These are phyloP conservation scores for Ondatra zibethicus DNA, from an alignment of 2,113 vertebrate genomes.

Conservation along the genomic window DNA sequence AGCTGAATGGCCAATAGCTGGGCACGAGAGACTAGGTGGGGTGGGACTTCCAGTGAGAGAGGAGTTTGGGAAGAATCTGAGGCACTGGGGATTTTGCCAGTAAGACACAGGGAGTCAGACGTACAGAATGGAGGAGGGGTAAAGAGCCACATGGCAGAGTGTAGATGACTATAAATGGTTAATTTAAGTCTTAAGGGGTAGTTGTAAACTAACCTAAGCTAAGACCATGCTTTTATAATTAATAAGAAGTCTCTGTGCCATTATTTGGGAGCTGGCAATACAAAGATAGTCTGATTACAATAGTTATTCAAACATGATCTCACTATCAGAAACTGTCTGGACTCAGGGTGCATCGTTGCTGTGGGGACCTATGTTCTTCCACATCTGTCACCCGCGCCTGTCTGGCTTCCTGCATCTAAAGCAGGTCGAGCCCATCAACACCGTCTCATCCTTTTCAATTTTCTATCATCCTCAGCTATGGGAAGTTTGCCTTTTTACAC, in stretches of 20 bases:
- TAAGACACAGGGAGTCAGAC: neutral
- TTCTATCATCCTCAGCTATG: neutral
- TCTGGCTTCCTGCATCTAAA: neutral
- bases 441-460: neutral
- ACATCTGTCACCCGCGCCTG: neutral
- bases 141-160: neutral
- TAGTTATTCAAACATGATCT: no score
- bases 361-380: neutral
- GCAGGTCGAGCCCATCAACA: neutral
- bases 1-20: neutral
- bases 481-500: accelerated
- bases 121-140: neutral
- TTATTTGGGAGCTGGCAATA: neutral
- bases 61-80: neutral
- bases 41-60: neutral
- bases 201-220: neutral
- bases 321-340: neutral
- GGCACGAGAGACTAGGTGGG: no score
- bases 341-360: neutral
- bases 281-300: neutral
- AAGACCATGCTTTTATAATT: neutral
- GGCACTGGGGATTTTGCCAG: neutral
- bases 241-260: neutral
- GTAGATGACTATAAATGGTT: neutral
- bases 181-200: neutral